Conservation (phyloP, 2,113 vertebrate species). For the Murina feae region DNA sequence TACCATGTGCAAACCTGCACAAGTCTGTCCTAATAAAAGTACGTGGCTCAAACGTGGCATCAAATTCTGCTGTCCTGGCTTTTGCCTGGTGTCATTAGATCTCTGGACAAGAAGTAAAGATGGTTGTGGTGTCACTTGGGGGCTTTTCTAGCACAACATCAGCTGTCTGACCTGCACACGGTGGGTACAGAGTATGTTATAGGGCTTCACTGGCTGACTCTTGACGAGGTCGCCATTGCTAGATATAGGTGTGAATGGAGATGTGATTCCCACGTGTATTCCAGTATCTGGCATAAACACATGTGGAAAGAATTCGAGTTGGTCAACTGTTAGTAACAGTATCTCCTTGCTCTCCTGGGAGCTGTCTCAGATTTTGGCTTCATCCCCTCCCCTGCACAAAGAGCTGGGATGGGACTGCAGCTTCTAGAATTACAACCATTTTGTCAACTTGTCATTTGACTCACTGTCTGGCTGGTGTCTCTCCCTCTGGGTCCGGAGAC, state of each 20-base stretch:
- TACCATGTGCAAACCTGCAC: background rate
- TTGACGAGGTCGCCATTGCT: accelerated
- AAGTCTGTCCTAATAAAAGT: background rate
- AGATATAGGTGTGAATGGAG: background rate
- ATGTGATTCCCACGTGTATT: background rate
- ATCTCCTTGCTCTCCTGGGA: constrained; percentile 37
- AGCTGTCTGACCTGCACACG: background rate
- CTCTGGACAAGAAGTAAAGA: background rate
- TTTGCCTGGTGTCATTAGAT: background rate
- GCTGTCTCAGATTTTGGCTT: constrained; percentile 32
- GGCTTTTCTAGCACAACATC: background rate
- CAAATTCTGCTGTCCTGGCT: constrained; percentile 15
- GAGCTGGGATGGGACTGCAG: background rate
- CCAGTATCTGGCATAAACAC: background rate
- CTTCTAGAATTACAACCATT: constrained; percentile 63
- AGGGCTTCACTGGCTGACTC: background rate
- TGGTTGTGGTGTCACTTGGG: background rate
- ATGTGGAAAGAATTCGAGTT: constrained; percentile 23
- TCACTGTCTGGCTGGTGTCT: constrained; percentile 31
- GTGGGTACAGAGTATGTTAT: accelerated
- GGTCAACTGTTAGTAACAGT: constrained; percentile 27
- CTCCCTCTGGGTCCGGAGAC: constrained; percentile 51
- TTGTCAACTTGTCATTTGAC: constrained; percentile 56
- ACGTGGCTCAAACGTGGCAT: background rate
- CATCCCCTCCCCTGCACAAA: background rate